These are phyloP conservation scores for Siderastrea siderea DNA, from an alignment of 92 coral and sea anemone genomes.

Conservation along the genomic window DNA sequence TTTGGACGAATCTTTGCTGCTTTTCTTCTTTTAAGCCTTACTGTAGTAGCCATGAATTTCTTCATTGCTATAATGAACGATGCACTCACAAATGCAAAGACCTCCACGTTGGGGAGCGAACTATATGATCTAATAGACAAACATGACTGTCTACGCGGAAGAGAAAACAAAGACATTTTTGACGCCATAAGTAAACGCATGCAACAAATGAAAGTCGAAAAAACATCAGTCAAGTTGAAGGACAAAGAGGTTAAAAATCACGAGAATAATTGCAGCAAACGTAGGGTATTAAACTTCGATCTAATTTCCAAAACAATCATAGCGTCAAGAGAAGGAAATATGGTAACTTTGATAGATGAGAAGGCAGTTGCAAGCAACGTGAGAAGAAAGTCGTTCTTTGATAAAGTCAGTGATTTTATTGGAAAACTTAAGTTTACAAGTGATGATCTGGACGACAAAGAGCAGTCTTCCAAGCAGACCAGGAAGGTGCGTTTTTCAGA, in stretches of 20 bases:
- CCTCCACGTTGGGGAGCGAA: constrained; percentile 21
- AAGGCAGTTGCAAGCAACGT: neutral
- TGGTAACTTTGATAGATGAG: neutral
- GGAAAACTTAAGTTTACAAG: neutral
- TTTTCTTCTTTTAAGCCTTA: constrained; percentile 47
- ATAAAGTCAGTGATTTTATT: constrained; percentile 8
- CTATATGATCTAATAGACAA: constrained; percentile 10
- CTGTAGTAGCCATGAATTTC: constrained; percentile 71
- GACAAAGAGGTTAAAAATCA: neutral
- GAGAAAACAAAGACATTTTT: neutral
- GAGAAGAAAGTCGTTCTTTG: constrained; percentile 25
- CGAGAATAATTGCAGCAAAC: neutral
- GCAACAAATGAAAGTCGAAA: neutral
- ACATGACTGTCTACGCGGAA: neutral
- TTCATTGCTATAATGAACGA: constrained; percentile 76
- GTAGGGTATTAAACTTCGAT: constrained; percentile 20
- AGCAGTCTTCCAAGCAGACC: neutral
- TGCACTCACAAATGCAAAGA: constrained; percentile 65
- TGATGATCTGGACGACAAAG: neutral
- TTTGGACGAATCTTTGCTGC: constrained; percentile 70
- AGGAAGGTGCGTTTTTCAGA: constrained; percentile 13
- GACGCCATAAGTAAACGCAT: constrained; percentile 29
- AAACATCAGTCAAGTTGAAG: neutral
- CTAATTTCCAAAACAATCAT: constrained; percentile 13
- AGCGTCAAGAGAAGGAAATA: neutral